Conservation (phyloP, 2,888 invertebrate species). For the Plagodis dolabraria region DNA sequence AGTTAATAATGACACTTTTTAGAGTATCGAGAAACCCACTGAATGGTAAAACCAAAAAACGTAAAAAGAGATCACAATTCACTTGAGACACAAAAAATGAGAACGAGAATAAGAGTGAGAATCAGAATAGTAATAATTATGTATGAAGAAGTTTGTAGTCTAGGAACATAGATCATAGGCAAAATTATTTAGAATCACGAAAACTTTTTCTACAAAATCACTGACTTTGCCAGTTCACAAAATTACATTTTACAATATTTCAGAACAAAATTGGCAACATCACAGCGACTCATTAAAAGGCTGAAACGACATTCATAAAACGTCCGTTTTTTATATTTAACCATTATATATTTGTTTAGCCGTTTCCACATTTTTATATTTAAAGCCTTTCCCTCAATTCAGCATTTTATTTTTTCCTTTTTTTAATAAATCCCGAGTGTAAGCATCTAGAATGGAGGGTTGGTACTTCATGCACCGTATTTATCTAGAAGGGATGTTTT, state of each 20-base stretch:
- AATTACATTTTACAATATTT: slow-evolving; percentile 14
- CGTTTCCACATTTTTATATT: slow-evolving; percentile 21
- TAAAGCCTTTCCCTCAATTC: slow-evolving; percentile 25
- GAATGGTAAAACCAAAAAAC: too few species aligned
- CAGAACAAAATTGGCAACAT: slow-evolving; percentile 25
- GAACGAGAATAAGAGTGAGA: too few species aligned
- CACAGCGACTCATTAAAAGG: slow-evolving; percentile 28
- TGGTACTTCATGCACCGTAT: slow-evolving; percentile 41
- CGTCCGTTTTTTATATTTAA: slow-evolving; percentile 15
- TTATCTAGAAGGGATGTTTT: slow-evolving; percentile 52
- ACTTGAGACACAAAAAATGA: too few species aligned
- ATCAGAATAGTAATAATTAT: too few species aligned
- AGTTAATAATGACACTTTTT: too few species aligned
- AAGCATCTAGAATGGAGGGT: slow-evolving; percentile 27
- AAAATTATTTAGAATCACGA: not conserved
- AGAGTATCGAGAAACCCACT: too few species aligned
- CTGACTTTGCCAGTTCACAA: not conserved
- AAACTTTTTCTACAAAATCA: not conserved
- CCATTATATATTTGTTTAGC: too few species aligned
- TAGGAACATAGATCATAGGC: too few species aligned
- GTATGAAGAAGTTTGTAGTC: too few species aligned
- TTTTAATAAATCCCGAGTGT: slow-evolving; percentile 32
- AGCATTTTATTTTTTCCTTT: slow-evolving; percentile 21
- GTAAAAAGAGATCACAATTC: too few species aligned
- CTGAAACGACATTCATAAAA: slow-evolving; percentile 27